These are phyloP conservation scores for Hermodice carunculata DNA, from an alignment of 2,888 invertebrate species.

Conservation along the genomic window DNA sequence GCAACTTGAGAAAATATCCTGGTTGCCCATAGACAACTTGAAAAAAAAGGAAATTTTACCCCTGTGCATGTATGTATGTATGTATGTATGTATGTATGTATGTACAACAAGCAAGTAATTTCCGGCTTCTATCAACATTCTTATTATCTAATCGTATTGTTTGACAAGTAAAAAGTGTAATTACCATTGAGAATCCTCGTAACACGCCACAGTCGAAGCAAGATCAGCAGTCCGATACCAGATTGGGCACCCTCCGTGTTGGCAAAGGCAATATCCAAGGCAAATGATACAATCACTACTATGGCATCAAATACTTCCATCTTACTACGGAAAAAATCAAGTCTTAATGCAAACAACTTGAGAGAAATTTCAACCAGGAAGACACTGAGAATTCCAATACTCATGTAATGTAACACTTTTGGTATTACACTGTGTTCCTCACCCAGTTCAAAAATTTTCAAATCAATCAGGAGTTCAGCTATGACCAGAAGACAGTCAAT, in stretches of 20 bases:
- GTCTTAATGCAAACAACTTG: constrained; percentile 65
- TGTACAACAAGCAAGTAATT: too few species aligned
- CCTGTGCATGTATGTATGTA: too few species aligned
- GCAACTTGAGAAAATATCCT: too few species aligned
- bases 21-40: too few species aligned
- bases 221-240: constrained; percentile 68
- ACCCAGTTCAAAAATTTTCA: constrained; percentile 56
- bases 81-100: too few species aligned
- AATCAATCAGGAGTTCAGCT: constrained; percentile 68
- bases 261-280: constrained; percentile 67
- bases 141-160: too few species aligned
- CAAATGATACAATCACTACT: constrained; percentile 68
- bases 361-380: constrained; percentile 56
- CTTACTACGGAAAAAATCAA: constrained; percentile 68
- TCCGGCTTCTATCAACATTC: too few species aligned
- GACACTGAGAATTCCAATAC: constrained; percentile 57
- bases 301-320: constrained; percentile 70
- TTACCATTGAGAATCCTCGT: constrained; percentile 70
- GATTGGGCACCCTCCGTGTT: constrained; percentile 58
- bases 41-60: too few species aligned
- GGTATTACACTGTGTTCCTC: constrained; percentile 42
- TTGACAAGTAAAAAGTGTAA: too few species aligned
- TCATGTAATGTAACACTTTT: constrained; percentile 66
- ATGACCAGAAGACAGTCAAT: constrained; percentile 69
- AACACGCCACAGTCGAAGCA: constrained; percentile 70